phyloP scores from a whole-genome alignment of 2,888 invertebrate species.

The Torymus auratus region DNA sequence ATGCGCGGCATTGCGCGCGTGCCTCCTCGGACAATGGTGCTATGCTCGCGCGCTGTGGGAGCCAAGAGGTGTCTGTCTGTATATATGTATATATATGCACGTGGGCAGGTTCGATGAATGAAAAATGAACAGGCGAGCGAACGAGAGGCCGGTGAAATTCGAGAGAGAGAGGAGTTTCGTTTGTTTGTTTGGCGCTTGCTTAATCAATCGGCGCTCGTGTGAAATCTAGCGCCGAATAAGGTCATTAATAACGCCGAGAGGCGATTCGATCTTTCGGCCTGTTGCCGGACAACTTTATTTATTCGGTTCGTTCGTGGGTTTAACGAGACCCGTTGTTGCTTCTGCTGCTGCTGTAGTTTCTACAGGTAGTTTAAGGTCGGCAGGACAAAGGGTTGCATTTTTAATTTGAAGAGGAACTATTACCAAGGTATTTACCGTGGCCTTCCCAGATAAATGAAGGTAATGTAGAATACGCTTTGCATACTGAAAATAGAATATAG shows the following conservation, averaged over 20 bases:
- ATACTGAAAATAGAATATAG: too few species aligned
- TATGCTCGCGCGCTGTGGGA: background rate
- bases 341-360: too few species aligned
- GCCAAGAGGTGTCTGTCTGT: background rate
- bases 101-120: constrained; percentile 12
- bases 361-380: too few species aligned
- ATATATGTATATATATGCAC: too few species aligned
- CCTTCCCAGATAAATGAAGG: too few species aligned
- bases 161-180: constrained; percentile 2
- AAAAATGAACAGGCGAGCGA: constrained; percentile 51
- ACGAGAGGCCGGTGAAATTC: background rate
- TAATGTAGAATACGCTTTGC: too few species aligned
- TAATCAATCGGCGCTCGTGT: constrained; percentile 50
- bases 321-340: too few species aligned
- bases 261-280: constrained; percentile 30
- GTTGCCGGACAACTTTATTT: constrained; percentile 52
- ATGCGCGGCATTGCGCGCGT: constrained; percentile 60
- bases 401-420: too few species aligned
- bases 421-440: too few species aligned
- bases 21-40: constrained; percentile 35
- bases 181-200: constrained; percentile 44
- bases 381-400: too few species aligned
- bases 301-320: too few species aligned
- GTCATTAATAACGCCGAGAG: constrained; percentile 50
- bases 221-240: constrained; percentile 52